Conservation (phyloP, 2,888 invertebrate genomes). For the Calameuta filiformis region DNA sequence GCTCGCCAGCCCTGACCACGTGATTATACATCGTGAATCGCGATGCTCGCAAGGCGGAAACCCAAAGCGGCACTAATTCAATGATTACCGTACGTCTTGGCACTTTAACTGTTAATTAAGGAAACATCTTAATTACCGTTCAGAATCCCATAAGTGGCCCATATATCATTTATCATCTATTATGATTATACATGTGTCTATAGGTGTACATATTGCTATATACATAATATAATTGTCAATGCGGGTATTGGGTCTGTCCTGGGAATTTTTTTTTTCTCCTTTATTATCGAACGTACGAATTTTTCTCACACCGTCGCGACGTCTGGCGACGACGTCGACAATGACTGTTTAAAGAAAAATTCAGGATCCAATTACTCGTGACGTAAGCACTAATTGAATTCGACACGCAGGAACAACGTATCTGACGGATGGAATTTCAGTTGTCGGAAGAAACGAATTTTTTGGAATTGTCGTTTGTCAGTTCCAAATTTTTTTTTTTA, state of each 20-base stretch:
- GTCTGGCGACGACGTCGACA: not conserved
- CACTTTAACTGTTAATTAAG: conserved; percentile 40
- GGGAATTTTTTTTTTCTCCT: not conserved
- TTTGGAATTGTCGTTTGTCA: too few relatives aligned
- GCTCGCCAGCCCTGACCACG: not conserved
- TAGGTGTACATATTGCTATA: not conserved
- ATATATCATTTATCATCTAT: conserved; percentile 6
- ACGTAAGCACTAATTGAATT: too few relatives aligned
- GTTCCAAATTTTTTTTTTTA: too few relatives aligned
- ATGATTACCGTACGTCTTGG: conserved; percentile 29
- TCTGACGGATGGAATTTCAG: not conserved
- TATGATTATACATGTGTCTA: not conserved
- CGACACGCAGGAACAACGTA: not conserved
- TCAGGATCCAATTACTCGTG: not conserved
- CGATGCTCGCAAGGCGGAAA: conserved; percentile 25
- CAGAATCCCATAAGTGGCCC: conserved; percentile 44
- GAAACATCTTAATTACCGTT: conserved; percentile 50
- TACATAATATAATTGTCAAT: not conserved
- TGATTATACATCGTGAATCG: not conserved
- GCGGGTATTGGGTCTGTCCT: not conserved
- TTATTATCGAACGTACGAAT: not conserved
- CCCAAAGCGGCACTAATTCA: conserved; percentile 45
- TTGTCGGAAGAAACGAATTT: too few relatives aligned
- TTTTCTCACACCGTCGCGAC: conserved; percentile 3
- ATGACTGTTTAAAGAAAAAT: not conserved